A percentile compares a stretch with the other conserved stretches of the same genome.
phyloP scores from a whole-genome alignment of 1,140 invertebrate species.

The Trigoniulus corallinus region DNA sequence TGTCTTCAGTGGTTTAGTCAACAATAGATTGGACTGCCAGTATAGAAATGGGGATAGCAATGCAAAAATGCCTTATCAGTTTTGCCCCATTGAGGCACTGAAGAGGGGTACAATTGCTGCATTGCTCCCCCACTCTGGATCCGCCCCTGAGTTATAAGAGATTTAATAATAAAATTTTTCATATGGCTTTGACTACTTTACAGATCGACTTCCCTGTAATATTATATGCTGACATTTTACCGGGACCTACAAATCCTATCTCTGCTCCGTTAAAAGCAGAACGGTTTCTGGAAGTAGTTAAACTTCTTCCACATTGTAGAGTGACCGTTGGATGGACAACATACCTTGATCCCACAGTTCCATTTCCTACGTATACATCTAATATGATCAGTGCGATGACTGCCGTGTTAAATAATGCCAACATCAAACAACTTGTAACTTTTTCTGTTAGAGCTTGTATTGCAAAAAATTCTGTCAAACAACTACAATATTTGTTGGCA shows the following conservation, averaged over 20 bases:
- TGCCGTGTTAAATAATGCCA: constrained; percentile 34
- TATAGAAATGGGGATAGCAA: too few species aligned
- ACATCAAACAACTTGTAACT: constrained; percentile 45
- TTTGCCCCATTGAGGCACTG: too few species aligned
- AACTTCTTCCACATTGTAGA: constrained; percentile 43
- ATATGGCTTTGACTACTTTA: too few species aligned
- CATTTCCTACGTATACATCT: neutral
- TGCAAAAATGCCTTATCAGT: too few species aligned
- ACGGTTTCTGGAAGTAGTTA: constrained; percentile 40
- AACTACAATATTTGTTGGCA: neutral
- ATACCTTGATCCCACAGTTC: constrained; percentile 4
- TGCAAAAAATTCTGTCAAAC: constrained; percentile 38
- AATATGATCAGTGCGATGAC: constrained; percentile 47
- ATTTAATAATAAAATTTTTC: neutral
- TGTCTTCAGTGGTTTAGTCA: too few species aligned
- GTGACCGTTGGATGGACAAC: constrained; percentile 82
- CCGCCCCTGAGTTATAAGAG: neutral
- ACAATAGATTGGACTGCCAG: too few species aligned
- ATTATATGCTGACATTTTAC: constrained; percentile 73
- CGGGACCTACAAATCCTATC: constrained; percentile 50
- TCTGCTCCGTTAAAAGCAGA: constrained; percentile 42
- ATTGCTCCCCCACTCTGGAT: too few species aligned
- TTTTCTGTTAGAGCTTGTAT: constrained; percentile 63
- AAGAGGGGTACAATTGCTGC: too few species aligned
- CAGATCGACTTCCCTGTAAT: constrained; percentile 59